Evolutionary conservation across 2,797 vertebrate species (phyloP), one percentile per base, ranked within the genome.

Genomic region (Telmatherina bonti): DNA sequence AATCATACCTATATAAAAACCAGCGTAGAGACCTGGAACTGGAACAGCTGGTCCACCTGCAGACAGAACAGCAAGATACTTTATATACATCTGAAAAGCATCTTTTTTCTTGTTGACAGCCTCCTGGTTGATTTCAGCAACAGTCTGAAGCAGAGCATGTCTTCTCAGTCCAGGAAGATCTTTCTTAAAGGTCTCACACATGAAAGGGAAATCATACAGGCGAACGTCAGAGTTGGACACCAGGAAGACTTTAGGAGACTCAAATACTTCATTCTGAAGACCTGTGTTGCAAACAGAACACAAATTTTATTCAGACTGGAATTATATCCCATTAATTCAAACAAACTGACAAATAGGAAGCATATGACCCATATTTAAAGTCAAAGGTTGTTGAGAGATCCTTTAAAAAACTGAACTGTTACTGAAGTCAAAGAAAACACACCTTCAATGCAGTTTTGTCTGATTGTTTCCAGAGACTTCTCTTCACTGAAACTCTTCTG

Each of bases 191-290:
- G 67, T 79, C 16, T 74, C 15, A 27, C 1, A 1, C 7, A 85
- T 18, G 7, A 5, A 30, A 33, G 3, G 2, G 67, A 94, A 94
- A 56, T 95, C 93, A 1, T 89, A 89, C 62, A 76, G 64, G 1
- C 64, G 18, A 0, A 92, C 84, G 0, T 79, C 61, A 18, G 64
- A 61, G 74, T 84, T 88, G 73, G 91, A 93, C 57, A 94, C 76
- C 0, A 94, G 89, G 86, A 95, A 95, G 67, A 94, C 82, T 30
- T 85, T 81, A 5, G 91, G 87, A 1, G 83, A 88, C 0, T 20
- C 3, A 20, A 85, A 0, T 0, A 85, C 89, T 0, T 49, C 65
- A 0, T 30, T 30, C 13, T 52, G 0, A 62, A 83, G 72, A 38
- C 66, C 69, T 79, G 65, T 7, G 11, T 36, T 36, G 35, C 12